These are phyloP conservation scores for Uloborus plumipes DNA, from an alignment of 2,888 invertebrate species.

Conservation along the genomic window DNA sequence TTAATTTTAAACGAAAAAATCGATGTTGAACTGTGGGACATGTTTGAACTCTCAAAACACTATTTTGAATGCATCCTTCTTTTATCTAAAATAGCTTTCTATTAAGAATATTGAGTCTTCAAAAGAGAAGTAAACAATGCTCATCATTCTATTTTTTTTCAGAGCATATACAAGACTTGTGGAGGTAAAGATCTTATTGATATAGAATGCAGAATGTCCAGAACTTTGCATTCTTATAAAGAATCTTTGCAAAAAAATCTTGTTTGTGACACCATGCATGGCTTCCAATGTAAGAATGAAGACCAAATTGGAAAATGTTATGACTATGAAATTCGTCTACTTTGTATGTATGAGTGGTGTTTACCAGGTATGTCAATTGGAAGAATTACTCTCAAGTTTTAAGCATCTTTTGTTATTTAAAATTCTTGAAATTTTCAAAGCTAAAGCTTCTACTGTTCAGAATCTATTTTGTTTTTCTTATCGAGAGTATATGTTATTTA, in stretches of 20 bases:
- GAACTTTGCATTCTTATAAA: slow-evolving; percentile 66
- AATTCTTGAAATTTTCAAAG: not conserved
- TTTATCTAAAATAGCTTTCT: no score
- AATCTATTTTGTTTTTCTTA: no score
- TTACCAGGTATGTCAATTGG: slow-evolving; percentile 41
- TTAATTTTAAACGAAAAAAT: no score
- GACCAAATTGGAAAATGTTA: slow-evolving; percentile 68
- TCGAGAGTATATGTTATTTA: not conserved
- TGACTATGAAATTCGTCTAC: slow-evolving; percentile 71
- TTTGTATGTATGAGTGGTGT: slow-evolving; percentile 69
- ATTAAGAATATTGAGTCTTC: no score
- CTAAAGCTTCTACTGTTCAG: no score
- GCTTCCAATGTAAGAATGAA: slow-evolving; percentile 68
- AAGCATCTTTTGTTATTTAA: not conserved
- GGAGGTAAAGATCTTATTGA: slow-evolving; percentile 66
- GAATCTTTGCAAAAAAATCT: slow-evolving; percentile 68
- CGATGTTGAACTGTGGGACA: no score
- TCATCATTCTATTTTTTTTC: not conserved
- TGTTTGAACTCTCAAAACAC: no score
- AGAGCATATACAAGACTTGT: slow-evolving; percentile 57
- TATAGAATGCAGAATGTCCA: slow-evolving; percentile 68
- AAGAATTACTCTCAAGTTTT: not conserved
- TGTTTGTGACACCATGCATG: slow-evolving; percentile 68
- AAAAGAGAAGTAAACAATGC: no score
- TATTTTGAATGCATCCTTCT: no score